phyloP scores from a whole-genome alignment of 1,140 invertebrate genomes.

The Mesaphorura yosii region DNA sequence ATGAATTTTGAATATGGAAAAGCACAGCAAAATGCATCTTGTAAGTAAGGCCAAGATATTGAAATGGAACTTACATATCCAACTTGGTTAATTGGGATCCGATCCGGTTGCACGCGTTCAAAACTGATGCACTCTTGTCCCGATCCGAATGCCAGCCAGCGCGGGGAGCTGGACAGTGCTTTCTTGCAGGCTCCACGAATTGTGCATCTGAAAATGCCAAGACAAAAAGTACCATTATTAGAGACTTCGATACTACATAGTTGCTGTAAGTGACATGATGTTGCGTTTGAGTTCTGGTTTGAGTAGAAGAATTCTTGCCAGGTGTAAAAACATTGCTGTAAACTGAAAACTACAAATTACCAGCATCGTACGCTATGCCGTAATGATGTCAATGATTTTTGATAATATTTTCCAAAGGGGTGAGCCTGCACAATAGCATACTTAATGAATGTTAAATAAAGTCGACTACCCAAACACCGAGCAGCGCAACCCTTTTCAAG shows the following conservation, averaged over 20 bases:
- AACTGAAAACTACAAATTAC: too few relatives aligned
- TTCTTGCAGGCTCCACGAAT: constrained; percentile 76
- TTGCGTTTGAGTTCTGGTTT: neutral
- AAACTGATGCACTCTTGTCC: constrained; percentile 93
- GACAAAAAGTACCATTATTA: constrained; percentile 11
- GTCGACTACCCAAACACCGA: too few relatives aligned
- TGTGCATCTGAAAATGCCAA: constrained; percentile 55
- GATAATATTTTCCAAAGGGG: too few relatives aligned
- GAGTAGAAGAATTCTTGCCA: neutral
- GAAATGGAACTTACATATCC: constrained; percentile 46
- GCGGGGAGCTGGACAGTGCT: constrained; percentile 71
- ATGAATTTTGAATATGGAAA: too few relatives aligned
- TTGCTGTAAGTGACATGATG: neutral
- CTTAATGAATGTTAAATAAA: too few relatives aligned
- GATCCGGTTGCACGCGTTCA: constrained; percentile 78
- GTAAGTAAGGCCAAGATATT: too few relatives aligned
- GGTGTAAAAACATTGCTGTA: too few relatives aligned
- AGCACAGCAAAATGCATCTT: too few relatives aligned
- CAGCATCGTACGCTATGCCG: too few relatives aligned
- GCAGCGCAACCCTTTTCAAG: too few relatives aligned
- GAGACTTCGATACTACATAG: neutral
- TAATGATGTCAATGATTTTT: too few relatives aligned
- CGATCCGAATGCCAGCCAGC: constrained; percentile 82
- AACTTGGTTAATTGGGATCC: constrained; percentile 73
- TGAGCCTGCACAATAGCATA: too few relatives aligned